Conservation (phyloP, 2,113 vertebrate genomes). For the Coptodon rendalli region DNA sequence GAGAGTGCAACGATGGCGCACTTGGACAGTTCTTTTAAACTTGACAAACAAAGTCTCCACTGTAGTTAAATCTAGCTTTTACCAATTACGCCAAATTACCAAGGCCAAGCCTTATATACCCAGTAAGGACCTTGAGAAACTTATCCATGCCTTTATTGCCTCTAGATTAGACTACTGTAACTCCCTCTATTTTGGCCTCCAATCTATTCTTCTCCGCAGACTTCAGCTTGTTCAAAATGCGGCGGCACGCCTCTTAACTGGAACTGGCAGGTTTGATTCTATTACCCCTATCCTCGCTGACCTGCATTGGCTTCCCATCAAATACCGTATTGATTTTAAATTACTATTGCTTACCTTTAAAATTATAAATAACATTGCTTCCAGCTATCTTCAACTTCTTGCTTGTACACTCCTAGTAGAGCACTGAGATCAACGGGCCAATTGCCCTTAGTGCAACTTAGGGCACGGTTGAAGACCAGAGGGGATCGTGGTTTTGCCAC, state of each 20-base stretch:
- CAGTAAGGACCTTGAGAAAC: background rate
- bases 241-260: background rate
- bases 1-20: no score
- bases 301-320: background rate
- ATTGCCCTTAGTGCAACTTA: rapidly evolving
- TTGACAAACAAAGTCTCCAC: no score
- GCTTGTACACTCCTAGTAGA: background rate
- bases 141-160: background rate
- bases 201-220: background rate
- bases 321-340: background rate
- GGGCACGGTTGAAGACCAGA: background rate
- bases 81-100: background rate
- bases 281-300: background rate
- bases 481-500: background rate
- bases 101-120: background rate
- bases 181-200: background rate
- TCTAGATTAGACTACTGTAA: background rate
- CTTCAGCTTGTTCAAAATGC: background rate
- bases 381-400: background rate
- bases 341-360: background rate
- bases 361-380: background rate
- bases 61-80: no score
- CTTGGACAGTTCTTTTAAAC: no score
- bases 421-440: background rate
- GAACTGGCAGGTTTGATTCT: background rate